phyloP scores from a whole-genome alignment of 2,797 vertebrate genomes.

The Parambassis ranga region DNA sequence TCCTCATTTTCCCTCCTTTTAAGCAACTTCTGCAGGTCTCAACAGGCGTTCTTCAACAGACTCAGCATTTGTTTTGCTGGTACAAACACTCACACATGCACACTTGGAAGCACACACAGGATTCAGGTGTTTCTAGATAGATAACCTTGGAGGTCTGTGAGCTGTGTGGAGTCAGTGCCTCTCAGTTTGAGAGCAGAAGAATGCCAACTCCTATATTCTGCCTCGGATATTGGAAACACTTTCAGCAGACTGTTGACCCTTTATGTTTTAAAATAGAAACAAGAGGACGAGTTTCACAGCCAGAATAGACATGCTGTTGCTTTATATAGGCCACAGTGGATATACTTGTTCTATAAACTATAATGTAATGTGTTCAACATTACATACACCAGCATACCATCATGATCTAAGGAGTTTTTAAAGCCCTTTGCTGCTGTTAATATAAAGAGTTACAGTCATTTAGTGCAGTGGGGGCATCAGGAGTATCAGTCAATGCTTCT shows the following conservation, averaged over 20 bases:
- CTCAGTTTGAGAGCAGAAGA: conserved; percentile 13
- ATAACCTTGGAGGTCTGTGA: conserved; percentile 31
- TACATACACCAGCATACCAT: too few species aligned
- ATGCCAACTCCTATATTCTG: conserved; percentile 15
- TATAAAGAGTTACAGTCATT: not conserved
- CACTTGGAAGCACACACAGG: conserved; percentile 6
- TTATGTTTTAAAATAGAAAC: not conserved
- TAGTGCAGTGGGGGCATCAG: not conserved
- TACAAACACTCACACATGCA: not conserved
- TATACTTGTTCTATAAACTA: too few species aligned
- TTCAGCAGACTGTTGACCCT: not conserved
- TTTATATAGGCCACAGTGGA: not conserved
- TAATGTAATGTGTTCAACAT: too few species aligned
- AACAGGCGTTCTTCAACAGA: conserved; percentile 15
- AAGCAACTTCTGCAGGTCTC: conserved; percentile 24
- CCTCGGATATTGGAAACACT: not conserved
- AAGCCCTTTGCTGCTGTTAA: not conserved
- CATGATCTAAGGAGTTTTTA: not conserved
- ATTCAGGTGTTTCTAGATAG: conserved; percentile 24
- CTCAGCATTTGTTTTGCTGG: conserved; percentile 33
- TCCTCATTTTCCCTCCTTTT: conserved; percentile 9
- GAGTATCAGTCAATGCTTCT: not conserved
- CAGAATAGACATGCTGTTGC: not conserved
- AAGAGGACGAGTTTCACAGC: not conserved
- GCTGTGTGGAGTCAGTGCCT: conserved; percentile 8